A percentile compares a stretch with the other conserved stretches of the same genome.
Conservation (phyloP, 2,113 vertebrate genomes). For the Sander vitreus region DNA sequence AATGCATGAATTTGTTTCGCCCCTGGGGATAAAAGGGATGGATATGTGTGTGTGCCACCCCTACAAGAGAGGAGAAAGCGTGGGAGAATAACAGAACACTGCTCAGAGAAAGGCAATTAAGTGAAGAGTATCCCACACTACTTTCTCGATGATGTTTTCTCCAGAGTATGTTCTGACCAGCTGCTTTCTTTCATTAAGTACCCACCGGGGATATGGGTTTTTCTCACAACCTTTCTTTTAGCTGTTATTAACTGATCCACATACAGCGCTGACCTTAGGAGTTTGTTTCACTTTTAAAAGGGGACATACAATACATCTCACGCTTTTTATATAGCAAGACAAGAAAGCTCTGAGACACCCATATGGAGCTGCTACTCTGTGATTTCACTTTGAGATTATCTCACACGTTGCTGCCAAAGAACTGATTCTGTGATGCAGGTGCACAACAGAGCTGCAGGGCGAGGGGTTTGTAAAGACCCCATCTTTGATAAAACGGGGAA, state of each 20-base stretch:
- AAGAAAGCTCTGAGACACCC: slow-evolving; percentile 29
- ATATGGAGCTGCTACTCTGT: slow-evolving; percentile 19
- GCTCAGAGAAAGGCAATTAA: slow-evolving; percentile 70
- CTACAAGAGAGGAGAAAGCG: slow-evolving; percentile 48
- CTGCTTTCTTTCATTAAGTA: slow-evolving; percentile 71
- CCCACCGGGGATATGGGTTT: slow-evolving; percentile 63
- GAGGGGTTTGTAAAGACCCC: slow-evolving; percentile 19
- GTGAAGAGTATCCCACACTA: slow-evolving; percentile 60
- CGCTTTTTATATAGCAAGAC: neutral
- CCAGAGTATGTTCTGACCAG: slow-evolving; percentile 66
- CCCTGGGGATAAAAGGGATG: slow-evolving; percentile 52
- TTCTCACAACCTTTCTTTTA: slow-evolving; percentile 67
- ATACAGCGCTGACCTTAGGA: slow-evolving; percentile 40
- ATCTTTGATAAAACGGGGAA: slow-evolving; percentile 11
- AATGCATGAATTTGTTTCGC: slow-evolving; percentile 62
- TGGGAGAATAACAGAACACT: slow-evolving; percentile 65
- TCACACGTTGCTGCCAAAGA: slow-evolving; percentile 13
- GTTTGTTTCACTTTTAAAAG: slow-evolving; percentile 56
- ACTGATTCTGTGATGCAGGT: slow-evolving; percentile 37
- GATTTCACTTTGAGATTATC: slow-evolving; percentile 37
- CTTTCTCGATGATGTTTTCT: slow-evolving; percentile 70
- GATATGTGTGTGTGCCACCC: neutral
- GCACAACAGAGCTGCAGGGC: slow-evolving; percentile 4
- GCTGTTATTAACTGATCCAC: slow-evolving; percentile 63
- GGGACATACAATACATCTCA: slow-evolving; percentile 30